Base-by-base conservation (phyloP, 2,113 vertebrate species). In the Leptosomus discolor region DNA sequence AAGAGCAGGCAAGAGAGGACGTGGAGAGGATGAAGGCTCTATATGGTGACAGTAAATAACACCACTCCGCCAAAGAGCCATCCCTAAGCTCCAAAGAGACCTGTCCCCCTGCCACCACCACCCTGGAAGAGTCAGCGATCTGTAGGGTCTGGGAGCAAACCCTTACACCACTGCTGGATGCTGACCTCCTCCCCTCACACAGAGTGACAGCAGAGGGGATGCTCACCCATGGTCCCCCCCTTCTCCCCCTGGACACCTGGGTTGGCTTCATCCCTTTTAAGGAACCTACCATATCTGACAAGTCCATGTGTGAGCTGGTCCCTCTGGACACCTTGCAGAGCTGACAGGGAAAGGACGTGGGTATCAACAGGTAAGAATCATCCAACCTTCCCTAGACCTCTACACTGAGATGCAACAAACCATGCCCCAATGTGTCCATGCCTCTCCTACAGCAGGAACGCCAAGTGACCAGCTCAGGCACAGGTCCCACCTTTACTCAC, bases 181-280 rank as follows among this genome's bases (percentile, higher is more conserved):
- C 27, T 3, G 1, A 21, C 12, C 22, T 23, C 21, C 32, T 48
- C 36, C 30, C 23, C 21, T 69, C 0, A 0, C 22, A 37, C 5
- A 24, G 16, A 57, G 24, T 3, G 26, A 60, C 24, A 73, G 54
- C 36, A 90, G 45, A 65, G 11, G 5, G 5, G 6, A 9, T 41
- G n/a, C 41, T 74, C 0, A 0, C 10, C 32, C 70, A 46, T 0
- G 0, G 68, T 10, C n/a, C 30, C 15, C 21, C 54, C 9, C 10
- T 70, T 69, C 37, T 54, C 6, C 3, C 20, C 16, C 15, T 2
- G 6, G 34, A 65, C 8, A 76, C 6, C 19, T 8, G 6, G 4
- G 13, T 16, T 63, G 36, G 17, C 27, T 88, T 58, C 8, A 41
- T 15, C 18, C 26, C 36, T 60, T 23, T 88, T 54, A 21, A 69